phyloP scores from a whole-genome alignment of 1,140 invertebrate genomes.

The Rhyacophila brunnea region DNA sequence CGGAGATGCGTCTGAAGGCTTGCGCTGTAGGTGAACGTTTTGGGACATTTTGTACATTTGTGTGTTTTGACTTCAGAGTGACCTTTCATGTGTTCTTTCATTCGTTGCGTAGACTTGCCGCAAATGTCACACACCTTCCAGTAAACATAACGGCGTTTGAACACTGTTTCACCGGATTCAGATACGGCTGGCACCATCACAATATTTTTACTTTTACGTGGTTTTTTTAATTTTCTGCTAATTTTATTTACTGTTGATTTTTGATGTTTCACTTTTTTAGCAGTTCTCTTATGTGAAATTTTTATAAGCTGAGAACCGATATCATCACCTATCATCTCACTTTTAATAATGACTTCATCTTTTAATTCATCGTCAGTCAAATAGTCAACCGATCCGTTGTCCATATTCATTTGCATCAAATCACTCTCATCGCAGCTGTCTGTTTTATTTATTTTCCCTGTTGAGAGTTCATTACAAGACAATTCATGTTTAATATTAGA shows the following conservation, averaged over 20 bases:
- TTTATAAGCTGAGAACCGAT: not conserved
- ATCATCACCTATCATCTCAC: not conserved
- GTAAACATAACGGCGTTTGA: conserved; percentile 41
- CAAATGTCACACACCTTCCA: conserved; percentile 52
- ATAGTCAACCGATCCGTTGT: conserved; percentile 15
- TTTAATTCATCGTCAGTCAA: conserved; percentile 9
- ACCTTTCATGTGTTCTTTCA: conserved; percentile 53
- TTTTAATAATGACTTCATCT: conserved; percentile 9
- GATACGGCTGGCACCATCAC: conserved; percentile 39
- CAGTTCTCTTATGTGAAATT: not conserved
- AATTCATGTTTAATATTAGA: conserved; percentile 9
- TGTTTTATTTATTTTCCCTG: not conserved
- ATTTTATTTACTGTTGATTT: conserved; percentile 7
- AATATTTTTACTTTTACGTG: conserved; percentile 18
- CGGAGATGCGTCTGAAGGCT: conserved; percentile 51
- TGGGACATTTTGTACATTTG: conserved; percentile 57
- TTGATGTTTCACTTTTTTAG: conserved; percentile 2
- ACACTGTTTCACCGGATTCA: conserved; percentile 34
- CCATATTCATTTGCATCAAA: not conserved
- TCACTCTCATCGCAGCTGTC: not conserved
- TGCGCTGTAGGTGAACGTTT: conserved; percentile 53
- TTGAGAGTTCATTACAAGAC: not conserved
- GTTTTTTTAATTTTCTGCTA: conserved; percentile 8
- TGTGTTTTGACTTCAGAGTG: conserved; percentile 57
- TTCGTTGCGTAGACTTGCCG: conserved; percentile 47